Percentiles rank a stretch among this genome's conserved stretches.
Evolutionary conservation across 2,888 invertebrate genomes (phyloP).

Genomic region (Frankliniella intonsa): DNA sequence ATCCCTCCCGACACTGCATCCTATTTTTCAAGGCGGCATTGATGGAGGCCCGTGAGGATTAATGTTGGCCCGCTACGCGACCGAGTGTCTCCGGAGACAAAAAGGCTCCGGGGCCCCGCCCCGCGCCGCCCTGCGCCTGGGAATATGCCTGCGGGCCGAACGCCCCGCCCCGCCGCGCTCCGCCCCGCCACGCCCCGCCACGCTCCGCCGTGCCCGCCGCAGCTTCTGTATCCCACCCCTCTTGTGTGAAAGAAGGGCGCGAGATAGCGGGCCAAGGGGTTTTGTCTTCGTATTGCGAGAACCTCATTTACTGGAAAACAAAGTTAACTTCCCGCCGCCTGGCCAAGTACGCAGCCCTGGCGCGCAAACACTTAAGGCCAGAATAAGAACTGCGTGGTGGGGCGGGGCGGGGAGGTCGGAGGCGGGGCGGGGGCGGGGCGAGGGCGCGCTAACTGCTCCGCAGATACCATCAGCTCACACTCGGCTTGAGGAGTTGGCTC

Average conservation of each 20-base stretch:
- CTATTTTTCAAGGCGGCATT: background rate
- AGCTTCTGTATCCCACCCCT: no score
- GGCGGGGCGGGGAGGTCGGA: background rate
- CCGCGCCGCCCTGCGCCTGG: no score
- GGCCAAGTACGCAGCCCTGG: background rate
- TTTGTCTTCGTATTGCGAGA: background rate
- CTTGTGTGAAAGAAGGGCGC: no score
- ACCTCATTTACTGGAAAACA: constrained; percentile 16
- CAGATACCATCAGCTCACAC: constrained; percentile 26
- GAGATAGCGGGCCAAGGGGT: no score
- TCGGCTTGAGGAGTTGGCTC: constrained; percentile 8
- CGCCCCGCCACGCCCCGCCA: no score
- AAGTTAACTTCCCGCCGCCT: background rate
- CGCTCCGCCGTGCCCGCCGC: no score
- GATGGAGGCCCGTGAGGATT: background rate
- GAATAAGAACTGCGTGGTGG: background rate
- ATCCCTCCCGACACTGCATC: constrained; percentile 5
- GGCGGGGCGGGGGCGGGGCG: background rate
- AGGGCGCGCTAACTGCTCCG: background rate
- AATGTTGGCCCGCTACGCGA: background rate
- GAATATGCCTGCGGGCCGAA: no score
- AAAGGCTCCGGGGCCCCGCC: no score
- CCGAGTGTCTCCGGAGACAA: no score
- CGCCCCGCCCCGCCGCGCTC: no score
- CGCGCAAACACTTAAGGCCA: background rate